Evolutionary conservation across 2,888 invertebrate species (phyloP).

Genomic region (Scotopteryx bipunctaria): DNA sequence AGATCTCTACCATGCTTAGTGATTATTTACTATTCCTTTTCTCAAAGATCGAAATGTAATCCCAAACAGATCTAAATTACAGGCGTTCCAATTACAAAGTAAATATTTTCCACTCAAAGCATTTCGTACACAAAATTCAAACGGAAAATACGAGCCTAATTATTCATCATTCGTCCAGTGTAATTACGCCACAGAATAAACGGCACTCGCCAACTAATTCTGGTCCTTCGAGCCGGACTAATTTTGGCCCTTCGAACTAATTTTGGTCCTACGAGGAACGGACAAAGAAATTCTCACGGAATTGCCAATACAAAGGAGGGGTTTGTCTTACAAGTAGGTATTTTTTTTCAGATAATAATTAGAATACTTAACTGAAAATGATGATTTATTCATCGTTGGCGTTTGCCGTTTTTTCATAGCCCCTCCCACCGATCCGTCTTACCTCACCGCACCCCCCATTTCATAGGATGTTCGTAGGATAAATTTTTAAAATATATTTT

Average conservation of each 20-base stretch:
- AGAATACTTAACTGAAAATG: too few species aligned
- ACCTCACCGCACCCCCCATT: too few species aligned
- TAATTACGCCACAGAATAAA: slow-evolving; percentile 26
- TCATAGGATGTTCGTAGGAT: too few species aligned
- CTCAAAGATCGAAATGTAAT: neutral
- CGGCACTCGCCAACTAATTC: slow-evolving; percentile 23
- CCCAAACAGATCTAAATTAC: neutral
- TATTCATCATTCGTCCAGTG: slow-evolving; percentile 29
- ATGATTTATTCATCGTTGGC: too few species aligned
- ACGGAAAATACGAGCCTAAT: slow-evolving; percentile 23
- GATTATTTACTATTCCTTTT: neutral
- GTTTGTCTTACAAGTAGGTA: slow-evolving; percentile 15
- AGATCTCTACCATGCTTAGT: neutral
- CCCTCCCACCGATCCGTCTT: too few species aligned
- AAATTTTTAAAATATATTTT: too few species aligned
- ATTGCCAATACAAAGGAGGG: slow-evolving; percentile 6
- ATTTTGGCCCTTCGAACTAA: slow-evolving; percentile 14
- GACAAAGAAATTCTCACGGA: slow-evolving; percentile 14
- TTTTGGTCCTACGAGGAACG: slow-evolving; percentile 13
- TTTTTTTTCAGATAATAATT: neutral
- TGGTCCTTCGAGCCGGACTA: slow-evolving; percentile 15
- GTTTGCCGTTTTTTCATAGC: too few species aligned
- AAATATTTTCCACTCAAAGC: slow-evolving; percentile 12
- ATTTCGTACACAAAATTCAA: slow-evolving; percentile 19
- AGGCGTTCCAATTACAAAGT: slow-evolving; percentile 8